Percentiles rank a stretch among this genome's conserved stretches.
Conservation (phyloP, 2,797 vertebrate genomes). For the Psittacula echo region DNA sequence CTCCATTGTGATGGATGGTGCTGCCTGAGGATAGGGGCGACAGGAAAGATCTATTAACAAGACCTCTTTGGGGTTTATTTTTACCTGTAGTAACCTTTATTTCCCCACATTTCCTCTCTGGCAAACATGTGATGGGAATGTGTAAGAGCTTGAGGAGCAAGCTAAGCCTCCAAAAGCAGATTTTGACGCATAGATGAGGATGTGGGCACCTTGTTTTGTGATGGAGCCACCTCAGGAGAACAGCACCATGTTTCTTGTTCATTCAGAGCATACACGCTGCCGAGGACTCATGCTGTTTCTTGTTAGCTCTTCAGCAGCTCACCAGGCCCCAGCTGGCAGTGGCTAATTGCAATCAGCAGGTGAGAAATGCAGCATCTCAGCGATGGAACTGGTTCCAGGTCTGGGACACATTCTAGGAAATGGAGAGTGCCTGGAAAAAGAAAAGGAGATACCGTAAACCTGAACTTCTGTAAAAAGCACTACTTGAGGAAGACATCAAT, state of each 20-base stretch:
- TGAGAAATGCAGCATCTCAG: constrained; percentile 72
- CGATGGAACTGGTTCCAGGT: constrained; percentile 62
- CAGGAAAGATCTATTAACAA: background rate
- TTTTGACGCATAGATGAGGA: background rate
- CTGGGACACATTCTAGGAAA: constrained; percentile 59
- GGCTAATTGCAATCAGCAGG: constrained; percentile 78
- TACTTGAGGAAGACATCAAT: constrained; percentile 54
- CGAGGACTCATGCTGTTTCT: constrained; percentile 30
- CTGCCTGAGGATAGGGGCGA: background rate
- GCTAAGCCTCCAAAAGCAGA: background rate
- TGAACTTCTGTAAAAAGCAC: constrained; percentile 54
- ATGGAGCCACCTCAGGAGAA: constrained; percentile 1
- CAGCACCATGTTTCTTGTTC: constrained; percentile 20
- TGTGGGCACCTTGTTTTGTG: background rate
- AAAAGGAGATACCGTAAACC: constrained; percentile 57
- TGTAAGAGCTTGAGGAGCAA: background rate
- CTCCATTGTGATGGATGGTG: background rate
- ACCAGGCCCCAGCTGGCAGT: constrained; percentile 68
- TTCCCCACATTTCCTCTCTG: constrained; percentile 31
- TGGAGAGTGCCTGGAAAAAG: background rate
- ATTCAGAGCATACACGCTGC: constrained; percentile 22
- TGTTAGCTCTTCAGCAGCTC: constrained; percentile 74
- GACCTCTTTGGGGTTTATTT: background rate
- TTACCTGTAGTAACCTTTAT: constrained; percentile 36
- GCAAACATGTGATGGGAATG: background rate